Conservation (phyloP, 1,140 invertebrate species). For the Pachypsylla venusta region DNA sequence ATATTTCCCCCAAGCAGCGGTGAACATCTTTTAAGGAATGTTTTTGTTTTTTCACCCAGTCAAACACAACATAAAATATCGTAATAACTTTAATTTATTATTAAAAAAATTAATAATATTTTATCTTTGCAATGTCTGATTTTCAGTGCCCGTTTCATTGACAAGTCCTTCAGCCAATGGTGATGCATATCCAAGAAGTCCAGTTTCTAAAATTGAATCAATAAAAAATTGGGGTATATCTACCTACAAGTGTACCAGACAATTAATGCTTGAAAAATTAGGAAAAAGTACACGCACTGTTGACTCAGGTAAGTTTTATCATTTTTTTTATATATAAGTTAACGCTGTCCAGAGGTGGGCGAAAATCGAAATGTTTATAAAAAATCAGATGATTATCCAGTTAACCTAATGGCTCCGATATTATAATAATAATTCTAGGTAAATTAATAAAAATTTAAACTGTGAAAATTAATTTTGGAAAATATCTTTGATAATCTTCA, state of each 20-base stretch:
- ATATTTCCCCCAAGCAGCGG: background rate
- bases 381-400: no score
- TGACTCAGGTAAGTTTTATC: conserved; percentile 56
- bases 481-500: background rate
- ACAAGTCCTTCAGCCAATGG: conserved; percentile 39
- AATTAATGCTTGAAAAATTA: conserved; percentile 85
- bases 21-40: background rate
- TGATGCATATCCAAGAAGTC: conserved; percentile 42
- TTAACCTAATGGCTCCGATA: background rate
- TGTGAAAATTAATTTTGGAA: conserved; percentile 8
- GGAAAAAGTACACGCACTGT: conserved; percentile 84
- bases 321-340: no score
- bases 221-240: conserved; percentile 93
- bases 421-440: background rate
- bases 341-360: no score
- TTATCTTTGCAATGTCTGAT: no score
- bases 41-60: background rate
- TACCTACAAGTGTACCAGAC: conserved; percentile 92
- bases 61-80: conserved; percentile 24
- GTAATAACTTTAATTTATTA: conserved; percentile 29
- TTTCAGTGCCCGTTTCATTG: conserved; percentile 33
- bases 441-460: background rate
- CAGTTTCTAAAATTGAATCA: conserved; percentile 66
- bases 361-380: no score
- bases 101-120: no score